A percentile compares a stretch with the other conserved stretches of the same genome.
Conservation (phyloP, 2,797 vertebrate genomes). For the Podarcis siculus region DNA sequence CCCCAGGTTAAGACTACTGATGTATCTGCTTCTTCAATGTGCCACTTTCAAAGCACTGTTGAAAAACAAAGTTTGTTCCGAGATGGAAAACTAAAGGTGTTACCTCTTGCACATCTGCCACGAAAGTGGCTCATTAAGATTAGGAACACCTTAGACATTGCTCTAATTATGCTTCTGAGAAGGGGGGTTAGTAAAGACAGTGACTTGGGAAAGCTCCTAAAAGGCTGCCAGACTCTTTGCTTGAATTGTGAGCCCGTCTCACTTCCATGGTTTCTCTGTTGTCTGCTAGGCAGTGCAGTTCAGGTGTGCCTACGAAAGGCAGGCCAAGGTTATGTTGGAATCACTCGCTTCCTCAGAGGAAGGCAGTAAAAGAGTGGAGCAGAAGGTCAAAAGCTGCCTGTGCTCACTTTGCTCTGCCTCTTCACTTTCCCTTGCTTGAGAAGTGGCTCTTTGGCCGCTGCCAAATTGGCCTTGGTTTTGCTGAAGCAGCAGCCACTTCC, state of each 20-base stretch:
- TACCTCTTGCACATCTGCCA: background rate
- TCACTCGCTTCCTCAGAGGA: constrained; percentile 1
- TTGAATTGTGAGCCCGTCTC: background rate
- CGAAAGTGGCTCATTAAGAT: background rate
- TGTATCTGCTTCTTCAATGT: background rate
- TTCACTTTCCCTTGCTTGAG: constrained; percentile 30
- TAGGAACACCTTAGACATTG: background rate
- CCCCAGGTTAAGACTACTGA: background rate
- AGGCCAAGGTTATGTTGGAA: background rate
- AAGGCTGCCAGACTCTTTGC: constrained; percentile 1
- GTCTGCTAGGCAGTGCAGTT: constrained; percentile 5
- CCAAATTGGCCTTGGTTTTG: constrained; percentile 36
- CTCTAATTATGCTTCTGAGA: background rate
- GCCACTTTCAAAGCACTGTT: background rate
- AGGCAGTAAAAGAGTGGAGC: rapidly evolving
- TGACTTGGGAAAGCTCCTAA: background rate
- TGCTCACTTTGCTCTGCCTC: background rate
- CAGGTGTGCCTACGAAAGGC: background rate
- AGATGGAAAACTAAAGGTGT: background rate
- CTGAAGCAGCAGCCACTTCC: constrained; percentile 5
- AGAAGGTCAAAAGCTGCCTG: constrained; percentile 36
- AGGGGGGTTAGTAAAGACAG: background rate
- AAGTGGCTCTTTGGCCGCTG: constrained; percentile 22
- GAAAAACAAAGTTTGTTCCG: background rate
- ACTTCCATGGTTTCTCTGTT: constrained; percentile 1